Base-by-base conservation (phyloP, 2,797 vertebrate genomes). In the Syngnathus acus region DNA sequence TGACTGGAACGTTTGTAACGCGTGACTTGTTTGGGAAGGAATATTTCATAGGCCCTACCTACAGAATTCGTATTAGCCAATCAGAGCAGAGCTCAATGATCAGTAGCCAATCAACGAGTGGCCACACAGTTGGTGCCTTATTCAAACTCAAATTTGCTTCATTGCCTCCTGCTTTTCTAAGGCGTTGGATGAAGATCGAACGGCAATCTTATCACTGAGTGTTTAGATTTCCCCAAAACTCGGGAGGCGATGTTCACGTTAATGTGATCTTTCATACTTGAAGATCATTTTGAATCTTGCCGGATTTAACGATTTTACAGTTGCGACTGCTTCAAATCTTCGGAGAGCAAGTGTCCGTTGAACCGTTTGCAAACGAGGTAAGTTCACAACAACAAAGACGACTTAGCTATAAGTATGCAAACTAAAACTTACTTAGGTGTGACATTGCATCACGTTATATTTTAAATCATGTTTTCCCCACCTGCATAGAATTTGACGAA, bases 51-150 rank as follows among this genome's bases (percentile, higher is more conserved):
- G 0, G 1, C 17, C 21, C 14, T 66, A 69, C 73, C 5, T 0
- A 2, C 1, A 7, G 0, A 40, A 0, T 1, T 2, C 1, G 0
- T 7, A 3, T 0, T 14, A 70, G 19, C 85, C 79, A 87, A 87
- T 86, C 70, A 74, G 67, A 66, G 4, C 53, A 68, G 57, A 1
- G 0, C 4, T 5, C 14, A 0, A 1, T 17, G 2, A 0, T 0
- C 1, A 26, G n/a, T 2, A 73, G 21, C 84, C 82, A 88, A 86
- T 85, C 75, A 19, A 19, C 9, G 16, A 3, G 8, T 7, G 16
- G 65, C 77, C 32, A 73, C 5, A 21, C 40, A 8, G 58, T 16
- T 19, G 40, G 9, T 57, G 58, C 65, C 37, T n/a, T 10, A 37
- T 23, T 17, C 40, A n/a, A 37, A 61, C 13, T 43, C 39, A 21